Conservation (phyloP, 2,888 invertebrate species). For the Eudasyphora cyanicolor region DNA sequence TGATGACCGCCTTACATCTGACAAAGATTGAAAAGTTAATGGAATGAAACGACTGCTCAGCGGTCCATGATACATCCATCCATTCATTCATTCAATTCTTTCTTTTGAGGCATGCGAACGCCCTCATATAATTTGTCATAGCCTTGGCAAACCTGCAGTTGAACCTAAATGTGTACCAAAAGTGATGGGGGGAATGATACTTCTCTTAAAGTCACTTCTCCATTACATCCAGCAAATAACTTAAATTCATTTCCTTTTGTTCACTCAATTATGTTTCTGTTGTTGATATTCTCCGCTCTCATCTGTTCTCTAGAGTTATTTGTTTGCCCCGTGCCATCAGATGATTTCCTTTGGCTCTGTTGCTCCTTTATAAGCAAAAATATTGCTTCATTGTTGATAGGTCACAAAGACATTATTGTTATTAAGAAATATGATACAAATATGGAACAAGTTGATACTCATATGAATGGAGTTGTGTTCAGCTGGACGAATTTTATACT, state of each 20-base stretch:
- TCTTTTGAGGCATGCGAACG: neutral
- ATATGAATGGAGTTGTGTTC: no score
- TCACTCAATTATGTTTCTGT: no score
- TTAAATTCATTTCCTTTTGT: conserved; percentile 1
- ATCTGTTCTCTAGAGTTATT: neutral
- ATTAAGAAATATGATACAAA: neutral
- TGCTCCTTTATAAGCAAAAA: neutral
- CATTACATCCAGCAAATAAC: neutral
- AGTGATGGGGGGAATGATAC: neutral
- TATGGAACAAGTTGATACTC: neutral
- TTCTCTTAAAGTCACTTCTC: neutral
- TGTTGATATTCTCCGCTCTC: neutral
- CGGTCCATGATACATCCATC: neutral
- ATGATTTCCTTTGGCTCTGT: neutral
- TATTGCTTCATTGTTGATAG: neutral
- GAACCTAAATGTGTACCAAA: neutral
- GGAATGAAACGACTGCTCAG: neutral
- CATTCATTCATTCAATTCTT: neutral
- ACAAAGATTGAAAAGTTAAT: neutral
- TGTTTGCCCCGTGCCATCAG: neutral
- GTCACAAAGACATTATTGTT: conserved; percentile 1
- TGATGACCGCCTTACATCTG: neutral
- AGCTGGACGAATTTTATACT: no score
- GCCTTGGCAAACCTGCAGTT: neutral
- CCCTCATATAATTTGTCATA: neutral